Conservation (phyloP, 2,113 vertebrate species). For the Boleophthalmus pectinirostris region DNA sequence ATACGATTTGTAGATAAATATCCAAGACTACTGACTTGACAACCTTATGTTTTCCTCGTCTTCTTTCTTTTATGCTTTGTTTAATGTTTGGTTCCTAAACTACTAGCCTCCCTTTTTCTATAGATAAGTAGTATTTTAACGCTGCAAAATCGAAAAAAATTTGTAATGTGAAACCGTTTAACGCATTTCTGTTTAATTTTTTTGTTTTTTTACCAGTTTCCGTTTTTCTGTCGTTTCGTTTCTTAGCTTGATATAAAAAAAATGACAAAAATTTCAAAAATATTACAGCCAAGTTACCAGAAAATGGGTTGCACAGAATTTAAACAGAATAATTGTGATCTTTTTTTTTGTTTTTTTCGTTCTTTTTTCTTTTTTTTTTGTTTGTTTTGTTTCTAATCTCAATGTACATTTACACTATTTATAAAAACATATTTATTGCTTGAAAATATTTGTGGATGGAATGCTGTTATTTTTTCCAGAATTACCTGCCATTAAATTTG, state of each 20-base stretch:
- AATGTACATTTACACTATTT: conserved; percentile 99
- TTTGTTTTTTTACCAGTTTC: conserved; percentile 43
- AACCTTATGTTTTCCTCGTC: conserved; percentile 68
- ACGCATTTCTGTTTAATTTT: conserved; percentile 70
- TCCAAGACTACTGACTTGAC: conserved; percentile 99
- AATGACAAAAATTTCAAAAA: conserved; percentile 69
- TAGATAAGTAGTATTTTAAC: conserved; percentile 85
- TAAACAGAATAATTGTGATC: conserved; percentile 93
- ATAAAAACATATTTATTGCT: conserved; percentile 99
- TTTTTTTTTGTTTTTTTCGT: background rate
- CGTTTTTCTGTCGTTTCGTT: conserved; percentile 78
- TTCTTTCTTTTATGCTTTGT: conserved; percentile 75
- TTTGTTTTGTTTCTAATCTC: conserved; percentile 94
- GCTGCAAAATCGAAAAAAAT: conserved; percentile 78
- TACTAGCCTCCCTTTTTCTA: conserved; percentile 92
- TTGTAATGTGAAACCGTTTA: conserved; percentile 94
- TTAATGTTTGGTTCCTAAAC: conserved; percentile 66
- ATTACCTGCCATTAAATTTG: conserved; percentile 99
- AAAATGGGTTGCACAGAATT: conserved; percentile 99
- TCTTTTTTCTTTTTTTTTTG: conserved; percentile 61
- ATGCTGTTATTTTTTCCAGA: conserved; percentile 99
- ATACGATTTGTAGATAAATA: conserved; percentile 91
- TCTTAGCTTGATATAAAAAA: conserved; percentile 77
- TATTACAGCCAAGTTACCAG: conserved; percentile 90
- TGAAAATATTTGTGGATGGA: conserved; percentile 99